A percentile compares a stretch with the other conserved stretches of the same genome.
These are phyloP conservation scores for Amphiprion ocellaris DNA, from an alignment of 2,113 vertebrate genomes.

Conservation along the genomic window DNA sequence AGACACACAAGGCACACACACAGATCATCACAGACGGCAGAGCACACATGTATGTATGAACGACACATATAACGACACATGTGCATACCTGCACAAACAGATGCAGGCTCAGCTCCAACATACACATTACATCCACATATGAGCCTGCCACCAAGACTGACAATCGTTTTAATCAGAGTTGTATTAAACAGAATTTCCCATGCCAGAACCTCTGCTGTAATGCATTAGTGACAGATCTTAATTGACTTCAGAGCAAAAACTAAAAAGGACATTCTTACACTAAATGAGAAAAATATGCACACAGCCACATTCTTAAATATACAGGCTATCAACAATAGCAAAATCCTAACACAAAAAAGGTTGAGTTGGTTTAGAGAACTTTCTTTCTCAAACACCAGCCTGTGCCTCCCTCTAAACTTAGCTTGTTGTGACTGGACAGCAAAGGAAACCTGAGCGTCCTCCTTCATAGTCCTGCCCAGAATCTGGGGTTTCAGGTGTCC, in stretches of 20 bases:
- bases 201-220: slow-evolving; percentile 2
- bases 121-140: background rate
- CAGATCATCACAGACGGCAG: slow-evolving; percentile 28
- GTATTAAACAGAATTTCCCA: slow-evolving; percentile 9
- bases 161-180: background rate
- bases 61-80: slow-evolving; percentile 28
- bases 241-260: slow-evolving; percentile 8
- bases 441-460: slow-evolving; percentile 67
- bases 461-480: slow-evolving; percentile 23
- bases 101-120: slow-evolving; percentile 2
- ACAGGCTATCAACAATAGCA: slow-evolving; percentile 8
- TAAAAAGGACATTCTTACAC: background rate
- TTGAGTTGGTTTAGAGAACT: slow-evolving; percentile 28
- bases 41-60: slow-evolving; percentile 34
- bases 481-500: slow-evolving; percentile 71
- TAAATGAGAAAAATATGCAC: slow-evolving; percentile 10
- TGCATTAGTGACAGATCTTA: slow-evolving; percentile 1
- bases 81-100: slow-evolving; percentile 48
- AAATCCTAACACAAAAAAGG: background rate
- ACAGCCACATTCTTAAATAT: slow-evolving; percentile 12
- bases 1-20: slow-evolving; percentile 41
- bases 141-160: background rate
- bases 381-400: slow-evolving; percentile 1
- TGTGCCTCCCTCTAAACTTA: slow-evolving; percentile 19
- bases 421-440: slow-evolving; percentile 52